A percentile compares a stretch with the other conserved stretches of the same genome.
Evolutionary conservation across 2,797 vertebrate species (phyloP).

Genomic region (Melanogrammus aeglefinus): DNA sequence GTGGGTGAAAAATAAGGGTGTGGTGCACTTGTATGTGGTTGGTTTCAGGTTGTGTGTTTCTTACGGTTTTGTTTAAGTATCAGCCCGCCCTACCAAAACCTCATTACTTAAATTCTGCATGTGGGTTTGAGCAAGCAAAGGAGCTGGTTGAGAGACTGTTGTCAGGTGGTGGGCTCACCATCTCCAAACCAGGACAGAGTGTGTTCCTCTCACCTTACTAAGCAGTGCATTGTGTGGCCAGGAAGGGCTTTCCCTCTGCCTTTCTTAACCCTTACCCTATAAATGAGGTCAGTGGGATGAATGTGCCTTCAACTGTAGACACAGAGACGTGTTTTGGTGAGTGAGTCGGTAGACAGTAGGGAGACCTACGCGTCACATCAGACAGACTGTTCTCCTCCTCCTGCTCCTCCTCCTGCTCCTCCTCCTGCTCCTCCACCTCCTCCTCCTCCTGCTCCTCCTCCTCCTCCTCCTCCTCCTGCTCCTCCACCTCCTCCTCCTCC

Average conservation of each 20-base stretch:
- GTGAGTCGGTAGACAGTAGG: conserved; percentile 36
- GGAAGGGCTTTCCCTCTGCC: not conserved
- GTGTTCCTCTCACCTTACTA: not conserved
- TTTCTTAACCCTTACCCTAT: conserved; percentile 25
- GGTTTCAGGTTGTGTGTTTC: conserved; percentile 6
- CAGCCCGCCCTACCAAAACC: conserved; percentile 42
- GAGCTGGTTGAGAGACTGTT: not conserved
- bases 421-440: conserved; percentile 33
- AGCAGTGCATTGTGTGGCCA: not conserved
- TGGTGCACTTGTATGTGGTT: too few species aligned
- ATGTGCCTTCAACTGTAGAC: conserved; percentile 28
- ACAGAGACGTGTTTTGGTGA: conserved; percentile 28
- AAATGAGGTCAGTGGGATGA: conserved; percentile 37
- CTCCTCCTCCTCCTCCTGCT: conserved; percentile 23
- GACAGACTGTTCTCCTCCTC: not conserved
- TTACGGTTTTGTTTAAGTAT: conserved; percentile 3
- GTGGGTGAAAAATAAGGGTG: too few species aligned
- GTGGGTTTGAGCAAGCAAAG: conserved; percentile 1
- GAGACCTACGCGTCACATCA: not conserved
- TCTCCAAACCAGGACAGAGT: not conserved
- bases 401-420: not conserved
- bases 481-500: conserved; percentile 26
- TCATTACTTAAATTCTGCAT: conserved; percentile 53
- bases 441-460: conserved; percentile 27
- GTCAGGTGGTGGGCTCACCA: not conserved